phyloP scores from a whole-genome alignment of 2,888 invertebrate genomes.

The Cheilosia urbana region DNA sequence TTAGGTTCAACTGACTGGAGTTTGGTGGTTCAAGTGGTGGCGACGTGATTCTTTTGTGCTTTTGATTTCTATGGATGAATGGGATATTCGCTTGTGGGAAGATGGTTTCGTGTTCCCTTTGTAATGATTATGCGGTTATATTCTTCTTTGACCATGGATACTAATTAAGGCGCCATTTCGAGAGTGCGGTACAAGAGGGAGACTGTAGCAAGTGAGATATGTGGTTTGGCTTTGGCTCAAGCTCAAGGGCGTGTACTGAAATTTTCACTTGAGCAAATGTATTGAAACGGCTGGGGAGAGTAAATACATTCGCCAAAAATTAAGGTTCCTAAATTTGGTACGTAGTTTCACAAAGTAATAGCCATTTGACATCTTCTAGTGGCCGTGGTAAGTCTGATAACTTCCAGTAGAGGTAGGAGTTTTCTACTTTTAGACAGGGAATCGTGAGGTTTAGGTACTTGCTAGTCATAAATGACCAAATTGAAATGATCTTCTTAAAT shows the following conservation, averaged over 20 bases:
- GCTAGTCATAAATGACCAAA: too few species aligned
- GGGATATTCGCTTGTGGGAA: slow-evolving; percentile 31
- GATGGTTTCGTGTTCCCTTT: slow-evolving; percentile 40
- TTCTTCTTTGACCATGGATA: slow-evolving; percentile 21
- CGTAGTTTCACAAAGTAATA: too few species aligned
- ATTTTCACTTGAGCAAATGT: background rate
- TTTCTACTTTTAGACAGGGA: too few species aligned
- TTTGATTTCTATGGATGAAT: slow-evolving; percentile 66
- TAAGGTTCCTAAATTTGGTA: too few species aligned
- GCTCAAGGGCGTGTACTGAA: background rate
- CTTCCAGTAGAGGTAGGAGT: too few species aligned
- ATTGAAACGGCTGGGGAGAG: too few species aligned
- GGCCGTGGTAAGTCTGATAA: too few species aligned
- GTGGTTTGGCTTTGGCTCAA: background rate
- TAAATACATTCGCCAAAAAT: too few species aligned
- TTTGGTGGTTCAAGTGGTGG: slow-evolving; percentile 62
- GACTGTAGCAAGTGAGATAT: background rate
- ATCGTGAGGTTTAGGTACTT: too few species aligned
- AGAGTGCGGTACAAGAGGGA: background rate
- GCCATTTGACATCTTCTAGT: too few species aligned
- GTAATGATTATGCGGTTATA: slow-evolving; percentile 28
- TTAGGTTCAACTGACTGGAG: slow-evolving; percentile 41
- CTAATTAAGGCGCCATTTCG: slow-evolving; percentile 50
- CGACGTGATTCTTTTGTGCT: slow-evolving; percentile 69
- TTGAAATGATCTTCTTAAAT: too few species aligned